Conservation (phyloP, 2,113 vertebrate genomes). For the Triplophysa siluroides region DNA sequence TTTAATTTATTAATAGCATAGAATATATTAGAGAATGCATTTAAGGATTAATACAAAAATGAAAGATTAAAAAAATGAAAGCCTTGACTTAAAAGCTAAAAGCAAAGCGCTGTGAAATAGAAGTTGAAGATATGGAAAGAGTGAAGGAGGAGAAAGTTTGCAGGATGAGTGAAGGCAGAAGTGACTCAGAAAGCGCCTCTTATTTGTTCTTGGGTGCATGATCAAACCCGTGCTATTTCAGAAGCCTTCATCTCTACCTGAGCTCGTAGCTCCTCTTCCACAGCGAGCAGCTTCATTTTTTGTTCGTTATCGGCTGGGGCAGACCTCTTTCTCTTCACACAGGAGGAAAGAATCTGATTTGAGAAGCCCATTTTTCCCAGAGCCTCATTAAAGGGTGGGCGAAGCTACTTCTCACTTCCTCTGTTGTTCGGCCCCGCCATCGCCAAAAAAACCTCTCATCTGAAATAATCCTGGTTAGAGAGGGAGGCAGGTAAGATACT, state of each 20-base stretch:
- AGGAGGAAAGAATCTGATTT: constrained; percentile 42
- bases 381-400: constrained; percentile 50
- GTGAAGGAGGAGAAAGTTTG: background rate
- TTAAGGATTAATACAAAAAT: no score
- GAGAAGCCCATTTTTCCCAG: constrained; percentile 51
- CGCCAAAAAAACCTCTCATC: constrained; percentile 65
- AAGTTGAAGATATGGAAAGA: constrained; percentile 10
- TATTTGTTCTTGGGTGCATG: constrained; percentile 41
- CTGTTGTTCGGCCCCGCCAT: constrained; percentile 57
- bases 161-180: constrained; percentile 1
- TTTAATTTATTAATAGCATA: background rate
- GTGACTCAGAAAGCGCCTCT: constrained; percentile 23
- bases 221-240: constrained; percentile 46
- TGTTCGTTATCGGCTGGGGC: constrained; percentile 31
- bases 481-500: constrained; percentile 56
- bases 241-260: constrained; percentile 45
- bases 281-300: constrained; percentile 24
- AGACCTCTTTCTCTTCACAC: constrained; percentile 37
- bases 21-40: background rate
- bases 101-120: constrained; percentile 1
- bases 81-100: background rate
- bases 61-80: background rate
- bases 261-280: constrained; percentile 31
- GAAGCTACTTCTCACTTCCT: constrained; percentile 37
- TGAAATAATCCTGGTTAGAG: constrained; percentile 32